Conservation (phyloP, 2,113 vertebrate species). For the Ramphastos sulfuratus region DNA sequence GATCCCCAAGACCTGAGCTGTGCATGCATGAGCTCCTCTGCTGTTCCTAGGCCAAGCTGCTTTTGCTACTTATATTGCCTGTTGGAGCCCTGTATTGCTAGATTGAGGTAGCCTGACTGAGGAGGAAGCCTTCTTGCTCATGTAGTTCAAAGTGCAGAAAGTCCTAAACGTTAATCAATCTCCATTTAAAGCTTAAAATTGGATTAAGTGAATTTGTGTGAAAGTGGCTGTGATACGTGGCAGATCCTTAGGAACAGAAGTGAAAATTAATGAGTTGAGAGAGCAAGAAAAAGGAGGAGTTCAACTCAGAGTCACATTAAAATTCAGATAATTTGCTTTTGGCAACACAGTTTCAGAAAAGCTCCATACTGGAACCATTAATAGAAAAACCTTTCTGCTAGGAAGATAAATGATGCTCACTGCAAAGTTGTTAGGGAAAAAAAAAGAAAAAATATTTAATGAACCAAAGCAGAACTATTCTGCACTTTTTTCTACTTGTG, state of each 20-base stretch:
- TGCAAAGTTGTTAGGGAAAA: neutral
- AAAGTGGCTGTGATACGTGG: neutral
- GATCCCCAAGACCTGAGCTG: neutral
- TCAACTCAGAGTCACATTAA: neutral
- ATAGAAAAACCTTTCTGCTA: neutral
- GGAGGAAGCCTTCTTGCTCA: neutral
- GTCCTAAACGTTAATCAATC: neutral
- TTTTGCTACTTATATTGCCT: neutral
- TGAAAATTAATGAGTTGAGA: rapidly evolving
- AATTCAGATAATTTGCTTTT: neutral
- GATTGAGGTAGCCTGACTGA: neutral
- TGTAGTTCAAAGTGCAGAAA: neutral
- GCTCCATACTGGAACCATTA: neutral
- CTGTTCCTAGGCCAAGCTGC: neutral
- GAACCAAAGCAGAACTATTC: neutral
- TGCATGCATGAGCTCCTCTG: rapidly evolving
- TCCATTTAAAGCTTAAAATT: neutral
- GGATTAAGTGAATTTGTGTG: neutral
- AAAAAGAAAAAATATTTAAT: neutral
- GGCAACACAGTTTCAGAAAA: neutral
- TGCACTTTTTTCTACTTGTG: neutral
- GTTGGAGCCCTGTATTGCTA: rapidly evolving
- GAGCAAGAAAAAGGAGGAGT: neutral
- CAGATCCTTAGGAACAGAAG: neutral
- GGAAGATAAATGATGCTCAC: neutral